phyloP scores from a whole-genome alignment of 2,113 vertebrate genomes.

The Romanogobio albipinnatus region DNA sequence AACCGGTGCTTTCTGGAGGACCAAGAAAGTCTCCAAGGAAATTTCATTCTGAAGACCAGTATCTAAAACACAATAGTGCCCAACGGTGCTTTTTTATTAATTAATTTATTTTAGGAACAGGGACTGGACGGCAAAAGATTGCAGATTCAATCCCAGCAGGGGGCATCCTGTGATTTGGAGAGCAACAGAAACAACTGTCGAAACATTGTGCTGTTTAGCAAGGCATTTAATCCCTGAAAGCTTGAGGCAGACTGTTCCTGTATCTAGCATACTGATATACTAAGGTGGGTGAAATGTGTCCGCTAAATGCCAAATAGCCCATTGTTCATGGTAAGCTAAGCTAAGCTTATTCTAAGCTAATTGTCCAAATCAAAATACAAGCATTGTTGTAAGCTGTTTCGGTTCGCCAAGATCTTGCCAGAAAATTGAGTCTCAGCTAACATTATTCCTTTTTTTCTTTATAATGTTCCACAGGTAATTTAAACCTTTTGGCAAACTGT shows the following conservation, averaged over 20 bases:
- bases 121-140: not conserved
- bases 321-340: slow-evolving; percentile 16
- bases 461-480: not conserved
- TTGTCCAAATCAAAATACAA: not conserved
- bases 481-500: slow-evolving; percentile 11
- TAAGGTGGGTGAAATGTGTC: slow-evolving; percentile 9
- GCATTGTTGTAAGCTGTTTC: not conserved
- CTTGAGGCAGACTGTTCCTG: slow-evolving; percentile 16
- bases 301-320: slow-evolving; percentile 1
- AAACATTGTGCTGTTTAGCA: slow-evolving; percentile 23
- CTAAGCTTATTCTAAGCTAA: not conserved
- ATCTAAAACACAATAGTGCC: not conserved
- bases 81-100: not conserved
- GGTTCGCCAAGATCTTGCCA: not conserved
- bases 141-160: slow-evolving; percentile 14
- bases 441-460: not conserved
- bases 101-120: not conserved
- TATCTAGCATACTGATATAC: not conserved
- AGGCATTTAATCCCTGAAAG: slow-evolving; percentile 4
- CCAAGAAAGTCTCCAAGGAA: not conserved
- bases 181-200: slow-evolving; percentile 1
- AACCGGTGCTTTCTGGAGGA: not conserved
- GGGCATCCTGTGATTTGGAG: slow-evolving; percentile 2
- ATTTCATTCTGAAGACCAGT: not conserved
- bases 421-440: not conserved